Percentiles rank a stretch among this genome's conserved stretches.
phyloP scores from a whole-genome alignment of 2,888 invertebrate species.

The Eupsilia transversa region DNA sequence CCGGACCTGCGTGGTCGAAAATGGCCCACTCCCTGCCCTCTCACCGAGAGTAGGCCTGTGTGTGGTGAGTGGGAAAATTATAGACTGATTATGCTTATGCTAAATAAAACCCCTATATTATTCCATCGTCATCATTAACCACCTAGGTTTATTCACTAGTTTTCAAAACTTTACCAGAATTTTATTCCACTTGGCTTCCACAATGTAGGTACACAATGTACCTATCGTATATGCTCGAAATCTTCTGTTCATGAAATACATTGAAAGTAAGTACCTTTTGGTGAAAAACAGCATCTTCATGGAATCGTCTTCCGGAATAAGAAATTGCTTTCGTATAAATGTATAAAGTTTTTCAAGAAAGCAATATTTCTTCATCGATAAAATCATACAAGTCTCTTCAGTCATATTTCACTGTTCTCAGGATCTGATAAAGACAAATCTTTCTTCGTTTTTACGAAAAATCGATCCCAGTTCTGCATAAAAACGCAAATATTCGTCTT shows the following conservation, averaged over 20 bases:
- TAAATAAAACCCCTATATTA: too few relatives aligned
- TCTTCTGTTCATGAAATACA: conserved; percentile 16
- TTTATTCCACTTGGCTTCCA: not conserved
- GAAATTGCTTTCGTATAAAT: conserved; percentile 1
- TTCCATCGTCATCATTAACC: too few relatives aligned
- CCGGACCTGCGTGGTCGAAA: too few relatives aligned
- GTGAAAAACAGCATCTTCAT: not conserved
- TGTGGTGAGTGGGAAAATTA: too few relatives aligned
- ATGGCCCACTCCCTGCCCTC: too few relatives aligned
- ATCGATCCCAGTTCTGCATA: conserved; percentile 39
- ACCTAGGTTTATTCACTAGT: not conserved
- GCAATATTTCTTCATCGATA: conserved; percentile 26
- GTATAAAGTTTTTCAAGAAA: conserved; percentile 18
- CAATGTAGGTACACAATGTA: too few relatives aligned
- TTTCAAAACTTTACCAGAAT: not conserved
- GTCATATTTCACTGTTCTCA: conserved; percentile 21
- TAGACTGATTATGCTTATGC: too few relatives aligned
- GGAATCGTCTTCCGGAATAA: conserved; percentile 5
- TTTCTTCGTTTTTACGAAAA: conserved; percentile 33
- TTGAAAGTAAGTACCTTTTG: not conserved
- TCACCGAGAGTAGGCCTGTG: too few relatives aligned
- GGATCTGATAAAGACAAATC: conserved; percentile 32
- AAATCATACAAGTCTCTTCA: conserved; percentile 23
- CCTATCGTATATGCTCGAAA: too few relatives aligned
- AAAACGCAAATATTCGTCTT: conserved; percentile 42